Percentiles rank a stretch among this genome's conserved stretches.
Conservation (phyloP, 2,888 invertebrate species). For the Polietes domitor region DNA sequence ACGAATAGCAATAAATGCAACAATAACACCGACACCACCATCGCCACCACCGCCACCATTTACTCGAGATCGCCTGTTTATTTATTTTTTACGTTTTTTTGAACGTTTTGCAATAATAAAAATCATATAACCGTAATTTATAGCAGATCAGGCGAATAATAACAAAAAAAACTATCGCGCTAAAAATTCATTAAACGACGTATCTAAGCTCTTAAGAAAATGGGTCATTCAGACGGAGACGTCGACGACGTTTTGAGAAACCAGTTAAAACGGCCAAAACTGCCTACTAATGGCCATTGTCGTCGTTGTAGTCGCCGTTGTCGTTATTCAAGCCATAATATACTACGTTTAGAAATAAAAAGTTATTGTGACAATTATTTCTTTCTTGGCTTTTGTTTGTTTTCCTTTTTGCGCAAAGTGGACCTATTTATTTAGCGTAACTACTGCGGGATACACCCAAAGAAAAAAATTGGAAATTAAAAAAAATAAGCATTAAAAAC, state of each 20-base stretch:
- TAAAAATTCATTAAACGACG: background rate
- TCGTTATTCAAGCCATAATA: too few relatives aligned
- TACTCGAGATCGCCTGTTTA: background rate
- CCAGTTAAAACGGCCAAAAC: background rate
- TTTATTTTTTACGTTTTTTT: background rate
- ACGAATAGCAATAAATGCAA: background rate
- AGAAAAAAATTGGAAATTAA: too few relatives aligned
- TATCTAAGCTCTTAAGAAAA: background rate
- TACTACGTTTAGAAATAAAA: conserved; percentile 48
- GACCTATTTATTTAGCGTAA: background rate
- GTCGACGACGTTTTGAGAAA: background rate
- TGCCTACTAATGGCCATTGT: background rate
- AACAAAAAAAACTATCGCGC: background rate
- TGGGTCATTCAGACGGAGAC: background rate
- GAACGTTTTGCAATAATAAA: conserved; percentile 58
- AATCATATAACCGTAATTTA: conserved; percentile 61
- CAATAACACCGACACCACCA: background rate
- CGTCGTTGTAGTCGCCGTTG: background rate
- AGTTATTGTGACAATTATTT: conserved; percentile 57
- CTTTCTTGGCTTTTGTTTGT: background rate
- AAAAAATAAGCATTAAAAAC: too few relatives aligned
- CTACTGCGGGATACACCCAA: too few relatives aligned
- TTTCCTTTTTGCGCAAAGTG: background rate
- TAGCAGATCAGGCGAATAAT: conserved; percentile 1
- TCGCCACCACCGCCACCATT: background rate